Percentiles rank a stretch among this genome's conserved stretches.
phyloP scores from a whole-genome alignment of 2,797 vertebrate genomes.

The Diglossa cyanea region DNA sequence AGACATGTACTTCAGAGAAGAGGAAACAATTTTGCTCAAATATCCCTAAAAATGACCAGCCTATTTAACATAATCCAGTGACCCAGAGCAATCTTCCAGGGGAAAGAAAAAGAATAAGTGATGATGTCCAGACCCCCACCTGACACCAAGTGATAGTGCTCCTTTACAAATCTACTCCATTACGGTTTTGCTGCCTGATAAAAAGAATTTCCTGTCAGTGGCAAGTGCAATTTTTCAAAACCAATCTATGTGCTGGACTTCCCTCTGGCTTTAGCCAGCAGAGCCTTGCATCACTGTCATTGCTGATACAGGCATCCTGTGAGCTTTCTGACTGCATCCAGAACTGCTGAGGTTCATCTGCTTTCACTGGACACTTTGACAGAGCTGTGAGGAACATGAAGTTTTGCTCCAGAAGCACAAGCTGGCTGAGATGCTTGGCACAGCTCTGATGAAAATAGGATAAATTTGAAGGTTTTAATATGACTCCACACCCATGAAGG shows the following conservation, averaged over 20 bases:
- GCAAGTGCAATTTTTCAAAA: neutral
- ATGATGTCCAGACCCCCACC: neutral
- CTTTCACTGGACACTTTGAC: neutral
- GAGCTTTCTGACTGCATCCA: neutral
- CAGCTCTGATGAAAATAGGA: neutral
- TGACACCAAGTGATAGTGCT: neutral
- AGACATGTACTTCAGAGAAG: neutral
- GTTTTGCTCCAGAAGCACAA: neutral
- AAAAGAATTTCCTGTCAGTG: neutral
- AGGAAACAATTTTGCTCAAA: neutral
- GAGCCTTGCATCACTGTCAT: neutral
- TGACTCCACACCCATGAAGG: neutral
- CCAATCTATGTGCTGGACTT: neutral
- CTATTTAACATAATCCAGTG: neutral
- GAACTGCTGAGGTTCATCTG: neutral
- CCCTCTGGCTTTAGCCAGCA: neutral
- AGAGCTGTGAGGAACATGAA: neutral
- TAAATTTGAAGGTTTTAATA: neutral
- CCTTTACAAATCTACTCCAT: neutral
- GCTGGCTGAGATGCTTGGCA: neutral
- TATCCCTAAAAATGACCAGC: neutral
- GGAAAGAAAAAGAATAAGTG: neutral
- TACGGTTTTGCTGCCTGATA: neutral
- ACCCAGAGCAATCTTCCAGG: neutral
- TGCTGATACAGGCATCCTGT: neutral